Percentiles rank a stretch among this genome's conserved stretches.
Conservation (phyloP, 2,888 invertebrate genomes). For the Andrena camellia region DNA sequence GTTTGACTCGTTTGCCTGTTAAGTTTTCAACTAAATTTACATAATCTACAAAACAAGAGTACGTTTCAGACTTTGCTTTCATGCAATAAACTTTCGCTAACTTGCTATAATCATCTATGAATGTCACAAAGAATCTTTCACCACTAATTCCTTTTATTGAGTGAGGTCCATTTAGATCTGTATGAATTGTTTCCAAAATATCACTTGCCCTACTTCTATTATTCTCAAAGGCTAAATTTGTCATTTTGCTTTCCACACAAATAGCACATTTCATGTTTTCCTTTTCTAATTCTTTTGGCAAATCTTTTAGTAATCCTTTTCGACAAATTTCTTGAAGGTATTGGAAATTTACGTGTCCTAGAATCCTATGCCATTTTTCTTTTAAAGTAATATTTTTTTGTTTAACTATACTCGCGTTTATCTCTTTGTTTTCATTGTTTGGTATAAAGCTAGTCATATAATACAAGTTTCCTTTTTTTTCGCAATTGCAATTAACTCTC, state of each 20-base stretch:
- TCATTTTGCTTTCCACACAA: slow-evolving; percentile 52
- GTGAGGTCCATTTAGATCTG: slow-evolving; percentile 22
- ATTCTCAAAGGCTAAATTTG: slow-evolving; percentile 64
- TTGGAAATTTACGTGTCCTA: slow-evolving; percentile 67
- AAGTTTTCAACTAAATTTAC: slow-evolving; percentile 6
- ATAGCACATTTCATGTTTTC: slow-evolving; percentile 46
- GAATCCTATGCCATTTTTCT: slow-evolving; percentile 66
- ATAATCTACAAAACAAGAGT: slow-evolving; percentile 4
- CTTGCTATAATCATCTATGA: slow-evolving; percentile 31
- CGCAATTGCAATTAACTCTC: slow-evolving; percentile 40
- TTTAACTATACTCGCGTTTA: slow-evolving; percentile 14
- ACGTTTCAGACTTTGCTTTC: slow-evolving; percentile 8
- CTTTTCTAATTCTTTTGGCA: slow-evolving; percentile 46
- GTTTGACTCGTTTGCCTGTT: slow-evolving; percentile 8
- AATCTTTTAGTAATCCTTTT: slow-evolving; percentile 36
- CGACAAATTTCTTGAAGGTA: slow-evolving; percentile 46
- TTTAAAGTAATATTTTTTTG: slow-evolving; percentile 23
- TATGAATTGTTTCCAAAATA: slow-evolving; percentile 26
- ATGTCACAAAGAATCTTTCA: slow-evolving; percentile 30
- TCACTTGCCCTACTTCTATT: slow-evolving; percentile 49
- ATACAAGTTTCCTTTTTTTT: slow-evolving; percentile 35
- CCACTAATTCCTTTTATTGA: neutral
- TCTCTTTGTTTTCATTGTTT: slow-evolving; percentile 2
- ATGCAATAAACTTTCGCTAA: neutral
- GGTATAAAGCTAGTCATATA: slow-evolving; percentile 42